phyloP scores from a whole-genome alignment of 2,797 vertebrate genomes.

The Leptoclinus maculatus region DNA sequence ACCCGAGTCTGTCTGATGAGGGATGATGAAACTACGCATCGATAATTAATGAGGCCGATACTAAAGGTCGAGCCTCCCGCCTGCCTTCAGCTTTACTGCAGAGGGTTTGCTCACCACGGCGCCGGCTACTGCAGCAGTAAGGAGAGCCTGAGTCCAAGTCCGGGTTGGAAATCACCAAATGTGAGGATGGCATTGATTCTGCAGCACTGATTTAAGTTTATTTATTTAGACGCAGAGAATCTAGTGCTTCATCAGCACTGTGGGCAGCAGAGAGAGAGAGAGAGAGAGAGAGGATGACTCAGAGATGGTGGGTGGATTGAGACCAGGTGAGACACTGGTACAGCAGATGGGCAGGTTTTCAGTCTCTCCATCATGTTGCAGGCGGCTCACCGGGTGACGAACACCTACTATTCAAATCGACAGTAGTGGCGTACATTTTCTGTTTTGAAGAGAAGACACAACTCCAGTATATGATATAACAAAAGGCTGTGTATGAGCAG shows the following conservation, averaged over 20 bases:
- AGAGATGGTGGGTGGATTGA: constrained; percentile 76
- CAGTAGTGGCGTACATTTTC: constrained; percentile 21
- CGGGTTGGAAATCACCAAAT: constrained; percentile 64
- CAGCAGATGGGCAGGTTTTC: constrained; percentile 72
- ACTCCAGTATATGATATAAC: constrained; percentile 9
- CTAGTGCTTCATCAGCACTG: constrained; percentile 65
- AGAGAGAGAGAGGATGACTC: constrained; percentile 71
- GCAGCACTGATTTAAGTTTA: constrained; percentile 57
- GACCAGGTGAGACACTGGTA: constrained; percentile 76
- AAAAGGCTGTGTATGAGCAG: constrained; percentile 17
- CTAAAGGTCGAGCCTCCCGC: constrained; percentile 71
- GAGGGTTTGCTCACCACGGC: constrained; percentile 41
- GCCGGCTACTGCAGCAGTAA: constrained; percentile 51
- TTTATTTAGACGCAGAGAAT: constrained; percentile 41
- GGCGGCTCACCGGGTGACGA: constrained; percentile 49
- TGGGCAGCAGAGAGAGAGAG: constrained; percentile 71
- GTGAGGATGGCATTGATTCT: constrained; percentile 65
- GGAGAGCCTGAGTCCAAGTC: constrained; percentile 56
- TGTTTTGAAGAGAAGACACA: constrained; percentile 12
- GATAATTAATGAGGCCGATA: constrained; percentile 72
- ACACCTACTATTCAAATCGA: constrained; percentile 53
- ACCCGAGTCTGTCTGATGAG: constrained; percentile 50
- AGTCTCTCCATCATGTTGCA: constrained; percentile 55
- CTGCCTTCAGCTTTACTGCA: constrained; percentile 57
- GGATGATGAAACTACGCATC: constrained; percentile 65